Conservation (phyloP, 2,888 invertebrate genomes). For the Drosophila vallismaia region DNA sequence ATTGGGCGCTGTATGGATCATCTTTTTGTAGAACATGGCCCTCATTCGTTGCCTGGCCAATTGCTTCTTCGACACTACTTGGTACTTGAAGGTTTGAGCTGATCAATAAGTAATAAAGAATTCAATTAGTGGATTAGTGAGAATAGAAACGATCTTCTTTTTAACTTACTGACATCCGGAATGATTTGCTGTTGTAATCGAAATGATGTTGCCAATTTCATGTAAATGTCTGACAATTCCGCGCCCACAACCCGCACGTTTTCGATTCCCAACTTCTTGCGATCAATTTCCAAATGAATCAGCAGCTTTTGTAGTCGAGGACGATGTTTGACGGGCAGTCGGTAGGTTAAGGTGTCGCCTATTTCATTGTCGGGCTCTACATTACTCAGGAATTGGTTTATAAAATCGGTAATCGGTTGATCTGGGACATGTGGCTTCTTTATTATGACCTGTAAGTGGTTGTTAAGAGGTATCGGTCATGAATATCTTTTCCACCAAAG, state of each 20-base stretch:
- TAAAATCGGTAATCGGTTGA: slow-evolving; percentile 64
- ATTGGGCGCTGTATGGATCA: slow-evolving; percentile 72
- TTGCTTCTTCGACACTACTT: slow-evolving; percentile 52
- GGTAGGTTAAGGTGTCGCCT: slow-evolving; percentile 71
- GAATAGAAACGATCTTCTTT: background rate
- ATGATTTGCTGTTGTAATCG: slow-evolving; percentile 63
- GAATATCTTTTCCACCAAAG: background rate
- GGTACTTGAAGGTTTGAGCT: slow-evolving; percentile 68
- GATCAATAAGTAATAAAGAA: too few relatives aligned
- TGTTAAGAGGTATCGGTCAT: too few relatives aligned
- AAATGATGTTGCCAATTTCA: slow-evolving; percentile 65
- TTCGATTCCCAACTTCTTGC: slow-evolving; percentile 61
- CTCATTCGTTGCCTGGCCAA: slow-evolving; percentile 62
- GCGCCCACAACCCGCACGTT: slow-evolving; percentile 63
- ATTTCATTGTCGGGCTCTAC: slow-evolving; percentile 73
- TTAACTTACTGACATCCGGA: slow-evolving; percentile 69
- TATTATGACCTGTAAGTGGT: slow-evolving; percentile 58
- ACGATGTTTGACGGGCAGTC: slow-evolving; percentile 41
- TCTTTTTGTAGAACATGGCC: slow-evolving; percentile 75
- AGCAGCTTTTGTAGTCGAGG: slow-evolving; percentile 62
- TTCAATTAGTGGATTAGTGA: too few relatives aligned
- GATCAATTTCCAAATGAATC: slow-evolving; percentile 67
- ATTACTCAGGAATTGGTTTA: slow-evolving; percentile 47
- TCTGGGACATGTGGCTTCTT: slow-evolving; percentile 63
- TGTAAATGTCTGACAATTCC: slow-evolving; percentile 71